phyloP scores from a whole-genome alignment of 2,113 vertebrate genomes.

The Anarhynchus alexandrinus region DNA sequence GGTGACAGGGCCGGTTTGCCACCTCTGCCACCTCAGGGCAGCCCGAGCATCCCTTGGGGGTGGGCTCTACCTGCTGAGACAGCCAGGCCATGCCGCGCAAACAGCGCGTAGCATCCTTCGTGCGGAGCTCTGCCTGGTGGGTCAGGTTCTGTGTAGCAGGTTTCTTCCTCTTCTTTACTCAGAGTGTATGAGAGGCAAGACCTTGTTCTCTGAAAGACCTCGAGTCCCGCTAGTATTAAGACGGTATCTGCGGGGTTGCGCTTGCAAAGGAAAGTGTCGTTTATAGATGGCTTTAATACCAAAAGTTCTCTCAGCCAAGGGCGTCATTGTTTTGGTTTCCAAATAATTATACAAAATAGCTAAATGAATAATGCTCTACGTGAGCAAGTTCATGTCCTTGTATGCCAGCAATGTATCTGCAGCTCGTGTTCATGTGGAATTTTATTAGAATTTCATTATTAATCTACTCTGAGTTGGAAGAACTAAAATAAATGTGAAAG shows the following conservation, averaged over 20 bases:
- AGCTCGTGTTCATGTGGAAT: neutral
- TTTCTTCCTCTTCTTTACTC: neutral
- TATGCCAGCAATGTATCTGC: neutral
- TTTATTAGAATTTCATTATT: slow-evolving; percentile 7
- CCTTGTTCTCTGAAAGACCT: neutral
- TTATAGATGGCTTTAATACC: neutral
- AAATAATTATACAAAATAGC: neutral
- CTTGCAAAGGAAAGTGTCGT: neutral
- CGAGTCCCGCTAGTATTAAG: neutral
- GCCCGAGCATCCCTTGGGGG: neutral
- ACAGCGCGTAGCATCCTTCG: neutral
- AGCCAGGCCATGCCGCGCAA: neutral
- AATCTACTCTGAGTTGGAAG: neutral
- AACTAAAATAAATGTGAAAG: slow-evolving; percentile 28
- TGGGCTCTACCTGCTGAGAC: neutral
- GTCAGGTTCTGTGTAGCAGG: neutral
- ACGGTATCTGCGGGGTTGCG: neutral
- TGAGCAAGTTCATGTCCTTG: neutral
- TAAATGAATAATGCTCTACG: neutral
- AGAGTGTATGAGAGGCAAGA: neutral
- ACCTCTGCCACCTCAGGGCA: neutral
- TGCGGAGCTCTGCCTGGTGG: neutral
- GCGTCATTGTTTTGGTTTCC: neutral
- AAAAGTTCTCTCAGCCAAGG: neutral
- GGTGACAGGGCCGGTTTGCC: neutral